Percentiles rank a stretch among this genome's conserved stretches.
phyloP scores from a whole-genome alignment of 2,797 vertebrate species.

The Neostethus bicornis region DNA sequence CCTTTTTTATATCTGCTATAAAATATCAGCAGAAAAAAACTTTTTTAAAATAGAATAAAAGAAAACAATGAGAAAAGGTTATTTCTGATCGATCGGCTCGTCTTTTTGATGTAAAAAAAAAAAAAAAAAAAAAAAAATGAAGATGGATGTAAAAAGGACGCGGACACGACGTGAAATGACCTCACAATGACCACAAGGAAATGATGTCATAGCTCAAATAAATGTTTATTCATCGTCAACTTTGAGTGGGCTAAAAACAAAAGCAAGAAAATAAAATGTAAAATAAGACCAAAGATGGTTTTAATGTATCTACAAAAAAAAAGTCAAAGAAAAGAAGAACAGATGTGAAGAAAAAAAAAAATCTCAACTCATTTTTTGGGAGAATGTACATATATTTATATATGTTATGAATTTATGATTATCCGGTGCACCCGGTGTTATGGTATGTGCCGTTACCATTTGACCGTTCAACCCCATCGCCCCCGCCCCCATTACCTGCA shows the following conservation, averaged over 20 bases:
- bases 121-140: too few species aligned
- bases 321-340: slow-evolving; percentile 33
- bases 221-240: slow-evolving; percentile 69
- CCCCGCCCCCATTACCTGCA: slow-evolving; percentile 16
- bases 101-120: too few species aligned
- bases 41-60: too few species aligned
- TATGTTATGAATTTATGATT: slow-evolving; percentile 44
- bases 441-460: slow-evolving; percentile 53
- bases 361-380: slow-evolving; percentile 66
- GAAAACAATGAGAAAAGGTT: too few species aligned
- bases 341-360: slow-evolving; percentile 67
- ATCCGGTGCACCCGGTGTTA: slow-evolving; percentile 54
- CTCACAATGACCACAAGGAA: slow-evolving; percentile 67
- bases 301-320: slow-evolving; percentile 70
- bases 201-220: slow-evolving; percentile 74
- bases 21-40: too few species aligned
- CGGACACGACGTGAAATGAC: slow-evolving; percentile 6
- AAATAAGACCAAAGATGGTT: slow-evolving; percentile 42
- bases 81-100: too few species aligned
- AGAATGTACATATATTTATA: slow-evolving; percentile 37
- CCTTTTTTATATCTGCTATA: too few species aligned
- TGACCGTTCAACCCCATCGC: slow-evolving; percentile 37
- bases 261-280: slow-evolving; percentile 26
- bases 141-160: too few species aligned
- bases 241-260: slow-evolving; percentile 74